Evolutionary conservation across 2,888 invertebrate genomes (phyloP).

Genomic region (Agrenia bidenticulata): DNA sequence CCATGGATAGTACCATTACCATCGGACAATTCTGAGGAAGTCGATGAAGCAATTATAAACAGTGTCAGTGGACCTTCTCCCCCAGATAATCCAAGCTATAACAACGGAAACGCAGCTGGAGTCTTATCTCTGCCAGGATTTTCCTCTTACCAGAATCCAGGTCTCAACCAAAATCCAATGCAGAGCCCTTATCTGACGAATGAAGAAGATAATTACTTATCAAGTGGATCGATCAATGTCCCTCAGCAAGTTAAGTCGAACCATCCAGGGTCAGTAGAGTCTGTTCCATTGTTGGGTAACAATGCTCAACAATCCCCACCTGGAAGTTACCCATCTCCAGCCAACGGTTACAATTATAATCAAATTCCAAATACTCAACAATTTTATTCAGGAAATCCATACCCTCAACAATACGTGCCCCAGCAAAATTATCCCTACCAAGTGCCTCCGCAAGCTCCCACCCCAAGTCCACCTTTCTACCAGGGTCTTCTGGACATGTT

Average conservation of each 20-base stretch:
- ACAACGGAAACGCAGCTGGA: background rate
- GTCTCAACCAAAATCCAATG: background rate
- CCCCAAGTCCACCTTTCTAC: constrained; percentile 10
- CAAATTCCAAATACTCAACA: no score
- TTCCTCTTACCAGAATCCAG: background rate
- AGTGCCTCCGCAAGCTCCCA: background rate
- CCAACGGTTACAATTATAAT: no score
- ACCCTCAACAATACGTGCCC: background rate
- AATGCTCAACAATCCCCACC: no score
- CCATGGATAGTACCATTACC: constrained; percentile 26
- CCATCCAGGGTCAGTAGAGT: no score
- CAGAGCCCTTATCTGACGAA: constrained; percentile 5
- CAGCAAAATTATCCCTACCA: background rate
- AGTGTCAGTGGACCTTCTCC: constrained; percentile 25
- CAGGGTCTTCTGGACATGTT: constrained; percentile 10
- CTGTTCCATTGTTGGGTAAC: no score
- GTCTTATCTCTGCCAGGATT: background rate
- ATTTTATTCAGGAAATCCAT: background rate
- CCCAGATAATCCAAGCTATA: background rate
- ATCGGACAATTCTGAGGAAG: constrained; percentile 27
- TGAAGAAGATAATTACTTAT: constrained; percentile 12
- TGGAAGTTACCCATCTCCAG: no score
- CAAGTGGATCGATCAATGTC: background rate
- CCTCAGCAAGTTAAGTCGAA: background rate
- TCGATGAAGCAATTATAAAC: constrained; percentile 31